Evolutionary conservation across 2,888 invertebrate genomes (phyloP), one percentile per base, ranked within the genome.

Genomic region (Orthonychiurus folsomi): DNA sequence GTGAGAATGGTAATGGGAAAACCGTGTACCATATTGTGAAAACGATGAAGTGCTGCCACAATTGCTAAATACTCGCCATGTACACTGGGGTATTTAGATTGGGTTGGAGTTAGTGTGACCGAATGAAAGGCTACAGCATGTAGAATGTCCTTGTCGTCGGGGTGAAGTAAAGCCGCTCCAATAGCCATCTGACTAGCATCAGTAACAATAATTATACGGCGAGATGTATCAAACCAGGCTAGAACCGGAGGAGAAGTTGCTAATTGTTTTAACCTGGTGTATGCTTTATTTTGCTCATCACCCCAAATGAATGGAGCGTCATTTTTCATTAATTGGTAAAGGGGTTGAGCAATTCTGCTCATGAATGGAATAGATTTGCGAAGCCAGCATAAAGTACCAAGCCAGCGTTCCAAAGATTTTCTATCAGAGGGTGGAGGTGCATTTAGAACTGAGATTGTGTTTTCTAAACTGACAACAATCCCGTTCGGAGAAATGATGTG

Each of bases 301-400:
- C 24, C n/a, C 21, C 21, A 55, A 3, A 55, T 15, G 25, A 55
- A 55, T 24, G 55, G 55, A 3, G 9, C 55, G n/a, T 25, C 55
- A 9, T 55, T 21, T 20, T n/a, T 20, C 3, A 55, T 20, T 20
- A 55, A 24, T 55, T 24, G 21, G n/a, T 24, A 21, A 3, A 20
- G 25, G 5, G 55, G 55, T 3, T 23, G 23, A 5, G 25, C 24
- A 9, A 55, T 24, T 5, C 3, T 55, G 18, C 3, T 5, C 5
- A 55, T 9, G 3, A 24, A 9, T 5, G 55, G 55, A 21, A 55
- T 55, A n/a, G 21, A 23, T 21, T n/a, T 12, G 3, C 55, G 21
- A 25, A 55, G 25, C 55, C 55, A 55, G 3, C 5, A 23, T 15
- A 5, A 3, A 3, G 5, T 25, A 15, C 55, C 55, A 20, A 55